Conservation (phyloP, 2,888 invertebrate species). For the Alloplasta piceator region DNA sequence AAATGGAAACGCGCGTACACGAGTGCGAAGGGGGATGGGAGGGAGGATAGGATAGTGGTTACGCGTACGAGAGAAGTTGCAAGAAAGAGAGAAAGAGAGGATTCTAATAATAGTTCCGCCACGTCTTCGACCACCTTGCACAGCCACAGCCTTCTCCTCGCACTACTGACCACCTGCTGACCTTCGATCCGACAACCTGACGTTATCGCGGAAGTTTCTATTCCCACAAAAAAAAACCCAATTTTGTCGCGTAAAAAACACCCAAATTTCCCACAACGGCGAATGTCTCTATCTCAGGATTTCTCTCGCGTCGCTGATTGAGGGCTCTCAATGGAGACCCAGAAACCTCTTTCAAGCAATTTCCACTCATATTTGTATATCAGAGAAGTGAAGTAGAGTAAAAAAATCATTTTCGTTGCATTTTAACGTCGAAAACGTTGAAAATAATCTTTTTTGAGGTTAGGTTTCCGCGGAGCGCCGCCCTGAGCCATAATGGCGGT, state of each 20-base stretch:
- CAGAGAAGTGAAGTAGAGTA: no score
- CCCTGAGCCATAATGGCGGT: constrained; percentile 63
- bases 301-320: no score
- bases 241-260: not conserved
- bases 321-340: no score
- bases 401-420: no score
- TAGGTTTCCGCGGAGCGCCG: constrained; percentile 59
- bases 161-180: constrained; percentile 63
- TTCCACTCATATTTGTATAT: no score
- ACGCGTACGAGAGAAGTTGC: constrained; percentile 29
- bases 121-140: constrained; percentile 66
- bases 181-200: constrained; percentile 55
- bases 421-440: no score
- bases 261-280: no score
- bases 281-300: no score
- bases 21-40: constrained; percentile 26
- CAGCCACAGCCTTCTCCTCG: constrained; percentile 26
- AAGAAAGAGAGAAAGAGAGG: constrained; percentile 12
- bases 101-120: constrained; percentile 63
- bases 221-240: not conserved
- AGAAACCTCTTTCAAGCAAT: no score
- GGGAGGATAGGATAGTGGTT: constrained; percentile 53
- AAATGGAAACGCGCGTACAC: constrained; percentile 43
- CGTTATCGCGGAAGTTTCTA: constrained; percentile 24
- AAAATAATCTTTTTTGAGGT: not conserved